Evolutionary conservation across 2,888 invertebrate species (phyloP).

Genomic region (Smittia aterrima): DNA sequence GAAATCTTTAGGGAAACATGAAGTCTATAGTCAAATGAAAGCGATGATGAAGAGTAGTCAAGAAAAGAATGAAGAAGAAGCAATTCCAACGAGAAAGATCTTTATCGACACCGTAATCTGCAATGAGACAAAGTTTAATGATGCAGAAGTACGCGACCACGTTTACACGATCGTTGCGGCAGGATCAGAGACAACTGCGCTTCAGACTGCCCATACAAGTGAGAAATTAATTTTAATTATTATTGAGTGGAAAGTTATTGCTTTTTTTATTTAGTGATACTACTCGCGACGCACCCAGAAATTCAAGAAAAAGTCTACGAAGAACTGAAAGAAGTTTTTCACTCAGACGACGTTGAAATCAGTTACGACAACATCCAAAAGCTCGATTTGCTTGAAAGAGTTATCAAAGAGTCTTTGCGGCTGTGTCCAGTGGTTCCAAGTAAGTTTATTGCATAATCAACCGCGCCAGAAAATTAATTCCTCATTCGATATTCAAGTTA

Average conservation of each 20-base stretch:
- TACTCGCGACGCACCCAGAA: slow-evolving; percentile 32
- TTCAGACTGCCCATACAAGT: slow-evolving; percentile 38
- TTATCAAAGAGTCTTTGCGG: slow-evolving; percentile 33
- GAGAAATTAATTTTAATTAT: background rate
- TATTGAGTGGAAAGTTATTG: background rate
- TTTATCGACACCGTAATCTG: slow-evolving; percentile 34
- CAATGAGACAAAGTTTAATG: slow-evolving; percentile 35
- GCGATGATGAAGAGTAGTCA: background rate
- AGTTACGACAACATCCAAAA: slow-evolving; percentile 26
- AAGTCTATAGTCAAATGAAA: slow-evolving; percentile 8
- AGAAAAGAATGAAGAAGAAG: background rate
- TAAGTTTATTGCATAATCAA: background rate
- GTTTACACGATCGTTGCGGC: slow-evolving; percentile 37
- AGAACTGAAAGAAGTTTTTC: slow-evolving; percentile 30
- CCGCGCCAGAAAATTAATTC: too few species aligned
- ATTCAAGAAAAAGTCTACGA: slow-evolving; percentile 11
- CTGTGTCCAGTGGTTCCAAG: slow-evolving; percentile 36
- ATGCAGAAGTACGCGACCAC: slow-evolving; percentile 31
- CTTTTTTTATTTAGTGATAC: slow-evolving; percentile 6
- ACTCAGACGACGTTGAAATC: slow-evolving; percentile 22
- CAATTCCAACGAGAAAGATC: slow-evolving; percentile 25
- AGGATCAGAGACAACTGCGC: slow-evolving; percentile 33
- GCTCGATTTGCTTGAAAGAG: slow-evolving; percentile 30
- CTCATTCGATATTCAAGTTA: background rate
- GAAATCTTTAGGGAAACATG: background rate